These are phyloP conservation scores for Erythrocercus mccallii DNA, from an alignment of 2,113 vertebrate genomes.

Conservation along the genomic window DNA sequence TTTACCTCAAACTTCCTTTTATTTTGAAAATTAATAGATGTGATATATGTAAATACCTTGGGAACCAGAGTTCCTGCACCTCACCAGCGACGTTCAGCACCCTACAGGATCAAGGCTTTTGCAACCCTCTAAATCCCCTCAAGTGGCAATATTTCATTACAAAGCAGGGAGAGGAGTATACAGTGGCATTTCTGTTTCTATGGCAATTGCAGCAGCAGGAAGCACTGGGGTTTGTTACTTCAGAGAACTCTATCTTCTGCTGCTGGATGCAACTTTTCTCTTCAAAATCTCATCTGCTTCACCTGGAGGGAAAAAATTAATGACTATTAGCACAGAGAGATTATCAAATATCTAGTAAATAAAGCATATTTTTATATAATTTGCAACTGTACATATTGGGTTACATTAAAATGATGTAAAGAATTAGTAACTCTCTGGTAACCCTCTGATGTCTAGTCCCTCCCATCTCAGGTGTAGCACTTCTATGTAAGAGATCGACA, in stretches of 20 bases:
- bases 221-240: neutral
- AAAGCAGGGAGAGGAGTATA: neutral
- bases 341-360: neutral
- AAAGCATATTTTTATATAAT: neutral
- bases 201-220: neutral
- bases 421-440: neutral
- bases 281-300: neutral
- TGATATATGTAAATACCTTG: neutral
- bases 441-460: neutral
- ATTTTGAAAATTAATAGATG: neutral
- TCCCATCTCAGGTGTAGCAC: neutral
- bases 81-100: neutral
- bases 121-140: neutral
- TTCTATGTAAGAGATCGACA: neutral
- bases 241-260: neutral
- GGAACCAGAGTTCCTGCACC: neutral
- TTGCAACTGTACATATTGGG: neutral
- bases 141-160: neutral
- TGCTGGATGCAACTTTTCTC: neutral
- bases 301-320: neutral
- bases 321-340: neutral
- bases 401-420: neutral
- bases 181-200: neutral
- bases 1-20: neutral
- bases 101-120: neutral